phyloP scores from a whole-genome alignment of 1,140 invertebrate species.

The Heliconius eleuchia region DNA sequence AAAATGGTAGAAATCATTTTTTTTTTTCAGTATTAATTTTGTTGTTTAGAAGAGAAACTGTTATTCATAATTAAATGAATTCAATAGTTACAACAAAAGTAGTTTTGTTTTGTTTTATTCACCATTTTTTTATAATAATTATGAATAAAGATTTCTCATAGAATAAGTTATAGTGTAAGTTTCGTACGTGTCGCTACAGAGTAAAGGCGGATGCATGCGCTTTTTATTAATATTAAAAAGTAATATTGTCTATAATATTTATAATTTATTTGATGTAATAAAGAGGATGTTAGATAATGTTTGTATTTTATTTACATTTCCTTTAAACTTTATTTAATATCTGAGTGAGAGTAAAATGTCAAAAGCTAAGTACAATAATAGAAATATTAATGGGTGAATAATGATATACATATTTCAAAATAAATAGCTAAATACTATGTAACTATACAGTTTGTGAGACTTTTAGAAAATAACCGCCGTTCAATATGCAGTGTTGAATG shows the following conservation, averaged over 20 bases:
- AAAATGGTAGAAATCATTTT: background rate
- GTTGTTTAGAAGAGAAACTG: constrained; percentile 20
- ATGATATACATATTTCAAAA: too few relatives aligned
- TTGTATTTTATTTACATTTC: constrained; percentile 43
- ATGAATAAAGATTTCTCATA: constrained; percentile 32
- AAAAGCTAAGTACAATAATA: too few relatives aligned
- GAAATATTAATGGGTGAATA: too few relatives aligned
- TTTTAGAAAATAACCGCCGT: too few relatives aligned
- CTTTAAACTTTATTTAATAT: background rate
- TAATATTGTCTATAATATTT: constrained; percentile 70
- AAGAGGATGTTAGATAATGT: constrained; percentile 71
- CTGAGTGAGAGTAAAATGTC: too few relatives aligned
- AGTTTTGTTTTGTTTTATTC: background rate
- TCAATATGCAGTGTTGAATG: too few relatives aligned
- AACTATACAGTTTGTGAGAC: too few relatives aligned
- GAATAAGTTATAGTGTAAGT: constrained; percentile 12
- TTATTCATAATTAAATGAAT: constrained; percentile 8
- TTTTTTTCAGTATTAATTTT: constrained; percentile 56
- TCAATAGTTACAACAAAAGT: background rate
- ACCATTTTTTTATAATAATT: constrained; percentile 23
- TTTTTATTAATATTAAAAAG: constrained; percentile 60
- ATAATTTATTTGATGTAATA: constrained; percentile 78
- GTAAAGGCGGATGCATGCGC: constrained; percentile 53
- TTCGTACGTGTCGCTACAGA: constrained; percentile 14
- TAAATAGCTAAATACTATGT: too few relatives aligned